These are phyloP conservation scores for Meleagris gallopavo DNA, from an alignment of 2,113 vertebrate genomes.

Conservation along the genomic window DNA sequence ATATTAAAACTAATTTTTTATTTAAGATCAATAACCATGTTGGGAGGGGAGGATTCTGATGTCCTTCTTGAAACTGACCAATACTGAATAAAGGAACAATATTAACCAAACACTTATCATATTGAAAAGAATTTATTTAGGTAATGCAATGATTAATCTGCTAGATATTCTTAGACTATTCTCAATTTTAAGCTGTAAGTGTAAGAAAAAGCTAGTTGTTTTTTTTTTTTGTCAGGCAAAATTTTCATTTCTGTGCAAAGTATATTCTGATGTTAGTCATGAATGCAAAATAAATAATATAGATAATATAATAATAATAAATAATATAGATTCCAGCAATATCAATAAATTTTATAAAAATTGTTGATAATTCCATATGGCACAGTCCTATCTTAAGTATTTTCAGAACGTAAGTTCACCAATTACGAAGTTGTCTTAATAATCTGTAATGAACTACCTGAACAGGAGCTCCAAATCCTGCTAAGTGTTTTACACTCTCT, in stretches of 20 bases:
- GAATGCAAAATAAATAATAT: background rate
- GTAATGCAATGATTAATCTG: background rate
- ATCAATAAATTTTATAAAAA: conserved; percentile 21
- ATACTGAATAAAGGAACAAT: background rate
- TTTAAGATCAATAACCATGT: background rate
- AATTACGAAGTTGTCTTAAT: background rate
- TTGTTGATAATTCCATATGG: conserved; percentile 46
- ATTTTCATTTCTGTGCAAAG: background rate
- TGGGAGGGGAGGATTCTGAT: background rate
- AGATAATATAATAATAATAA: too few relatives aligned
- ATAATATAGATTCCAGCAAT: background rate
- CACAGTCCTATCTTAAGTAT: conserved; percentile 5
- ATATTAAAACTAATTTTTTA: background rate
- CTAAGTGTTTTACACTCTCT: too few relatives aligned
- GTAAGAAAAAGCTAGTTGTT: background rate
- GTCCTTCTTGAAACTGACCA: background rate
- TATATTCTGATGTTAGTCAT: background rate
- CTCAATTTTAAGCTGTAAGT: background rate
- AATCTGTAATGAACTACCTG: background rate
- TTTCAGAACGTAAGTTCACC: conserved; percentile 23
- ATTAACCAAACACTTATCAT: background rate
- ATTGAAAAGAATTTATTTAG: background rate
- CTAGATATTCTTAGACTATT: background rate
- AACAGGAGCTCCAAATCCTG: too few relatives aligned
- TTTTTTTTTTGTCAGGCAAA: background rate